Conservation (phyloP, 2,113 vertebrate genomes). For the Sander lucioperca region DNA sequence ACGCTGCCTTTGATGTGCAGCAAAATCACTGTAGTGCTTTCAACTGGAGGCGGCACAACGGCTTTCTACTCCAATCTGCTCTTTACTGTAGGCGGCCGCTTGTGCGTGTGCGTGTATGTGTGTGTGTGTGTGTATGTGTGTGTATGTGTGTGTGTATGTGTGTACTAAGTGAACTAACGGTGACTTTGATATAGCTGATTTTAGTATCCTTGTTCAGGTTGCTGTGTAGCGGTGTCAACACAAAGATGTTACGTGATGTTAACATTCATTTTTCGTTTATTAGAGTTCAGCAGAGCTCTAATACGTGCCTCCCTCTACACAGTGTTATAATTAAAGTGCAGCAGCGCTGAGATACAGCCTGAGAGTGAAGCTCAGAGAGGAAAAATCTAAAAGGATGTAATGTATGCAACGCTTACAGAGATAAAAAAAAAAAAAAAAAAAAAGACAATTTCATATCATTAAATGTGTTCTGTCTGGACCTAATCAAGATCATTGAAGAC, state of each 20-base stretch:
- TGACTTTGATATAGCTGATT: neutral
- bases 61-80: constrained; percentile 31
- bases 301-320: neutral
- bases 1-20: constrained; percentile 30
- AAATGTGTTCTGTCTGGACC: neutral
- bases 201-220: neutral
- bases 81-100: constrained; percentile 5
- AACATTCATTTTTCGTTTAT: neutral
- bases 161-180: neutral
- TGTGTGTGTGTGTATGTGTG: constrained; percentile 1
- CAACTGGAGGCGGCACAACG: constrained; percentile 30
- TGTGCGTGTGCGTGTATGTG: constrained; percentile 1
- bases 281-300: neutral
- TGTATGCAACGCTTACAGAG: neutral
- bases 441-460: neutral
- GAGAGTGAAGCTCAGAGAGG: neutral
- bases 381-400: neutral
- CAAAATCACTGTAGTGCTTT: constrained; percentile 22
- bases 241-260: neutral
- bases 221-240: neutral
- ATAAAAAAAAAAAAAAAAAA: neutral
- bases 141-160: neutral
- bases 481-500: neutral
- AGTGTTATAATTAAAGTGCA: neutral
- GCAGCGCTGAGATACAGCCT: neutral